Percentiles rank a stretch among this genome's conserved stretches.
Conservation (phyloP, 2,797 vertebrate species). For the Microchirus variegatus region DNA sequence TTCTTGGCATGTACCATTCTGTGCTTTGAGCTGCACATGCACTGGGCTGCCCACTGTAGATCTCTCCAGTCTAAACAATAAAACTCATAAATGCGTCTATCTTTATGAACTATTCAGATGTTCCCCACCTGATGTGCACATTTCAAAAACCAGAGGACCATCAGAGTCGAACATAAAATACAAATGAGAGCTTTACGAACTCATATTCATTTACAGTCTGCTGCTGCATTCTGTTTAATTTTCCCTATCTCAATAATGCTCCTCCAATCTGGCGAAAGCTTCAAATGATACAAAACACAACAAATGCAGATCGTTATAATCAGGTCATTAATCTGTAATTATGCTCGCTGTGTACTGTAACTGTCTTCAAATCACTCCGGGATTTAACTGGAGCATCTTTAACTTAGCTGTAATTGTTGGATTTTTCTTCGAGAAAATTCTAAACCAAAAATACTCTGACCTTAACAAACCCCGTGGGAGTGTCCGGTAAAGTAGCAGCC, state of each 20-base stretch:
- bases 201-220: conserved; percentile 63
- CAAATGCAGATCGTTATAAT: conserved; percentile 37
- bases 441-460: conserved; percentile 10
- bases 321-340: conserved; percentile 49
- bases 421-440: conserved; percentile 42
- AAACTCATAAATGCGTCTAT: conserved; percentile 46
- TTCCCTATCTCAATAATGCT: conserved; percentile 43
- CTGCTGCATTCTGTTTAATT: conserved; percentile 60
- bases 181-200: conserved; percentile 71
- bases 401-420: conserved; percentile 5
- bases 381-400: conserved; percentile 14
- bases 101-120: conserved; percentile 61
- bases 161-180: conserved; percentile 71
- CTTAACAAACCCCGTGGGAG: conserved; percentile 44
- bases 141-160: conserved; percentile 60
- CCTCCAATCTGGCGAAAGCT: conserved; percentile 44
- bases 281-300: conserved; percentile 38
- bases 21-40: conserved; percentile 12
- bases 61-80: conserved; percentile 55
- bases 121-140: conserved; percentile 45
- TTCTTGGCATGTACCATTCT: conserved; percentile 27
- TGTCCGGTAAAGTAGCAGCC: conserved; percentile 31
- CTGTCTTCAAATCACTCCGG: conserved; percentile 13
- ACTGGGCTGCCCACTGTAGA: conserved; percentile 35
- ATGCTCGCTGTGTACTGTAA: conserved; percentile 9